phyloP scores from a whole-genome alignment of 2,797 vertebrate genomes.

The Iguana delicatissima region DNA sequence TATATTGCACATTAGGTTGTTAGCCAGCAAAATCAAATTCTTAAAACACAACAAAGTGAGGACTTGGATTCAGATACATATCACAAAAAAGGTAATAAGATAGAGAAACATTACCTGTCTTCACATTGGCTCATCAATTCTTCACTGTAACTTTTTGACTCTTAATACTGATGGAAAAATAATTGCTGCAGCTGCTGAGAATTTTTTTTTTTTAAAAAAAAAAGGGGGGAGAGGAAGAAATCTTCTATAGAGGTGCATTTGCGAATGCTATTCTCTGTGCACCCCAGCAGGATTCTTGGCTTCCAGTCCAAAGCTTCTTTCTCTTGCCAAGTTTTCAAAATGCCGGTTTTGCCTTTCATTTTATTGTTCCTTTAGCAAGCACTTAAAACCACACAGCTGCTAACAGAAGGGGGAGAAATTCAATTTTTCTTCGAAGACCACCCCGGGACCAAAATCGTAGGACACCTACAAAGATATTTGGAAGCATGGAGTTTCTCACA shows the following conservation, averaged over 20 bases:
- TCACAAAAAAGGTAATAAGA: constrained; percentile 55
- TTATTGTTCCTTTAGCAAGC: constrained; percentile 76
- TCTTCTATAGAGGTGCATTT: constrained; percentile 66
- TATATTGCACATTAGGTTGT: neutral
- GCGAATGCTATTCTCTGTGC: constrained; percentile 81
- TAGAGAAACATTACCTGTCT: constrained; percentile 66
- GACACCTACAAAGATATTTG: constrained; percentile 63
- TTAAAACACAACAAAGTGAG: constrained; percentile 8
- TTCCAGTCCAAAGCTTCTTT: constrained; percentile 86
- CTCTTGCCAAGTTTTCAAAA: constrained; percentile 88
- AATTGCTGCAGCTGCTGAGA: constrained; percentile 71
- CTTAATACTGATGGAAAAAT: constrained; percentile 71
- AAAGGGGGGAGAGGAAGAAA: constrained; percentile 53
- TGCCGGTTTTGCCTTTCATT: constrained; percentile 74
- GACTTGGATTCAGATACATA: constrained; percentile 41
- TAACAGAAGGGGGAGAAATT: constrained; percentile 55
- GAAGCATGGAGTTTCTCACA: constrained; percentile 15
- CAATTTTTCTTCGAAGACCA: constrained; percentile 70
- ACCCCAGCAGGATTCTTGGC: constrained; percentile 92
- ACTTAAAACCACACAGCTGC: constrained; percentile 75
- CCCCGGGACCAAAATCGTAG: constrained; percentile 66
- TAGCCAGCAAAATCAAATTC: constrained; percentile 35
- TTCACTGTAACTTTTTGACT: constrained; percentile 73
- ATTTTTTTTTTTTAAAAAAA: constrained; percentile 27
- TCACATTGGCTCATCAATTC: constrained; percentile 58